Conservation (phyloP, 2,797 vertebrate species). For the Ataeniobius toweri region DNA sequence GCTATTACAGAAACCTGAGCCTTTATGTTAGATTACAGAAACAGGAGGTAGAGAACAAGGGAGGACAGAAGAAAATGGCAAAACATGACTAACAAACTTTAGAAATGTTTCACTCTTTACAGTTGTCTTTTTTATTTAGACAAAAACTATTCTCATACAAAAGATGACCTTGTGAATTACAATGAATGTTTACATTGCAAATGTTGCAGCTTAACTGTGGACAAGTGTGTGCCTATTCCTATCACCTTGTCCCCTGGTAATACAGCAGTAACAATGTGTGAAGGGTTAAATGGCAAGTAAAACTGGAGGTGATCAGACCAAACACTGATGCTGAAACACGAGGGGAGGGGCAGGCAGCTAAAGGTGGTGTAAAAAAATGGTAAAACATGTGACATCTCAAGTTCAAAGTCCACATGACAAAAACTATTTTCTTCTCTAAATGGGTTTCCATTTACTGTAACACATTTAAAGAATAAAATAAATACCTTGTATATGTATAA, state of each 20-base stretch:
- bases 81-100: not conserved
- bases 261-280: not conserved
- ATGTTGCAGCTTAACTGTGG: not conserved
- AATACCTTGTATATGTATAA: not conserved
- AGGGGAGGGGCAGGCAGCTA: not conserved
- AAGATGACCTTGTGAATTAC: not conserved
- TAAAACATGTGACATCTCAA: not conserved
- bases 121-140: not conserved
- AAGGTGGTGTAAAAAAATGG: not conserved
- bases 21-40: not conserved
- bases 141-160: not conserved
- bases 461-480: no score
- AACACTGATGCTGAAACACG: not conserved
- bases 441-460: no score
- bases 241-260: not conserved
- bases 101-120: not conserved
- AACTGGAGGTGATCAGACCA: not conserved
- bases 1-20: not conserved
- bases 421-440: not conserved
- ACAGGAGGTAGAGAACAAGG: not conserved
- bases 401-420: not conserved
- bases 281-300: not conserved
- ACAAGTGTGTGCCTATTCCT: not conserved
- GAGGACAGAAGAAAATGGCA: not conserved
- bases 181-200: not conserved